Base-by-base conservation (phyloP, 2,888 invertebrate species). In the Leucoma salicis region DNA sequence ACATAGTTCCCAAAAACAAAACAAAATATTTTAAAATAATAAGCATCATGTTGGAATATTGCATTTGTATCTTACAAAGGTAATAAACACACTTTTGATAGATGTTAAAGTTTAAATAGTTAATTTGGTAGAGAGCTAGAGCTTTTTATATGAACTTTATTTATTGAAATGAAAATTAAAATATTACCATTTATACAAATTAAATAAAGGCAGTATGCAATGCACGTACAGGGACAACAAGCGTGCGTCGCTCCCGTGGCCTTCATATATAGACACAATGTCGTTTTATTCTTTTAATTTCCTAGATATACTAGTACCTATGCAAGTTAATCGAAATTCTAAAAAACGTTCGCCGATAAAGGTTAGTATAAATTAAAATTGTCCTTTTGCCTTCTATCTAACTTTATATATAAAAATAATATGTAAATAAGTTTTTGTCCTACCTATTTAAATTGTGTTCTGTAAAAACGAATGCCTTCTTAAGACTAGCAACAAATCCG, bases 191-290 rank as follows among this genome's bases (percentile, higher is more conserved):
- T 45, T 47, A 42, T 40, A 41, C 33, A 36, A 41, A 42, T 42
- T 32, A 44, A n/a, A 45, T 36, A 41, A 31, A 32, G 35, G n/a
- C 36, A 37, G 49, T 57, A 76, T 75, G 63, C 77, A 35, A 41
- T 53, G 54, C 78, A 76, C 74, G 78, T 59, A 49, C 57, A 56
- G 58, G 49, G 59, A 63, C 67, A 36, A 55, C 49, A 57, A 53
- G 51, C 62, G 60, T 56, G 58, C 63, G 63, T 65, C 67, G 66
- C 63, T 63, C 66, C 56, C 47, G 53, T 56, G 70, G 69, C 76
- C 75, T 78, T 77, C 74, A 60, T 54, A 14, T 14, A 49, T 59
- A 48, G 50, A 61, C 46, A 59, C 70, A 73, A 70, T 68, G 69
- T 67, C 66, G 63, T 42, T 52, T 43, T 32, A 45, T 29, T 50